Evolutionary conservation across 1,140 invertebrate species (phyloP).

Genomic region (Pseudoatta argentina): DNA sequence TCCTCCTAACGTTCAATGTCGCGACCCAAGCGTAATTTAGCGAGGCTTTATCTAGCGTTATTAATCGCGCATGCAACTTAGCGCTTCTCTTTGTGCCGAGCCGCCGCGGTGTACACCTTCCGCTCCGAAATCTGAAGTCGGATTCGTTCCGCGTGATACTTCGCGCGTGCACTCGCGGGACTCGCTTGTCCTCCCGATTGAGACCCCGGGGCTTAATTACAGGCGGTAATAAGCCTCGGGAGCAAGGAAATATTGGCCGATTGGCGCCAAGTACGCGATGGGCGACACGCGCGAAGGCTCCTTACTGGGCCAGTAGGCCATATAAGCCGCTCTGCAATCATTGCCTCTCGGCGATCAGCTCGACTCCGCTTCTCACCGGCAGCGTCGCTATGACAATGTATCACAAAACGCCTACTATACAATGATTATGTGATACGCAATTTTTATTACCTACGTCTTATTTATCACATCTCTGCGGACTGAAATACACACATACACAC

Average conservation of each 20-base stretch:
- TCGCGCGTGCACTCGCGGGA: neutral
- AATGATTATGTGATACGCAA: neutral
- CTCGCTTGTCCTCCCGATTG: neutral
- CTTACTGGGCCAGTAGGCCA: constrained; percentile 61
- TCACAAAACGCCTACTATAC: neutral
- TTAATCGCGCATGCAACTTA: constrained; percentile 24
- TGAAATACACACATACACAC: neutral
- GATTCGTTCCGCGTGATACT: constrained; percentile 43
- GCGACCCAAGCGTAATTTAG: constrained; percentile 32
- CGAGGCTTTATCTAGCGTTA: constrained; percentile 41
- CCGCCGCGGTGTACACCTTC: neutral
- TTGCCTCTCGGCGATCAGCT: constrained; percentile 55
- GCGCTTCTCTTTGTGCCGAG: constrained; percentile 3
- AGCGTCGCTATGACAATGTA: constrained; percentile 41
- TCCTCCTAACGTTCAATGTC: constrained; percentile 48
- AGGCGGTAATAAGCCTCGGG: constrained; percentile 26
- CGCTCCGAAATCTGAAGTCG: neutral
- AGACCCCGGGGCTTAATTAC: constrained; percentile 27
- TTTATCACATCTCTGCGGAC: too few species aligned
- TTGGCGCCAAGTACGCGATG: constrained; percentile 25
- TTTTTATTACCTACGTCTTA: neutral
- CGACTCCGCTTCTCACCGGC: constrained; percentile 28
- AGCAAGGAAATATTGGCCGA: constrained; percentile 30
- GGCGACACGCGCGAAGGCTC: neutral
- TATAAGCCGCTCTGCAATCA: constrained; percentile 54